A percentile compares a stretch with the other conserved stretches of the same genome.
Conservation (phyloP, 2,113 vertebrate species). For the Fulica atra region DNA sequence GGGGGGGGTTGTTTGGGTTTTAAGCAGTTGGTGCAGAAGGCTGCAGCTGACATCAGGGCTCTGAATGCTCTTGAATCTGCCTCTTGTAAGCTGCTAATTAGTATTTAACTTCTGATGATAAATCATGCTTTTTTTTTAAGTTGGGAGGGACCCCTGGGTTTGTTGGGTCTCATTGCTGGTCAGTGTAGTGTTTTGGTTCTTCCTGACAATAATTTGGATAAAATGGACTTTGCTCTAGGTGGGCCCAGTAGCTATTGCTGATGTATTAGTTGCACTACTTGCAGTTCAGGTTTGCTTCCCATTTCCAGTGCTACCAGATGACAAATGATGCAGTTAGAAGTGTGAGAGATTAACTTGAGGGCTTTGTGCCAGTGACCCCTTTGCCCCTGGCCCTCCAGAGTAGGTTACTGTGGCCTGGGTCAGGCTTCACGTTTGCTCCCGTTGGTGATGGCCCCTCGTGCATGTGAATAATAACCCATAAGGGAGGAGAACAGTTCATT, state of each 20-base stretch:
- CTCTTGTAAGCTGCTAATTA: neutral
- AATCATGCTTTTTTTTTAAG: neutral
- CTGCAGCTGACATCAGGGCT: neutral
- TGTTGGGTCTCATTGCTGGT: neutral
- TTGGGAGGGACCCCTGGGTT: neutral
- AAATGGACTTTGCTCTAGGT: neutral
- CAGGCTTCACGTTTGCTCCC: neutral
- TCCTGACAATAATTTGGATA: neutral
- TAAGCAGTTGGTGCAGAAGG: neutral
- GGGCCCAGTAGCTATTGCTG: neutral
- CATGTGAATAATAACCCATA: neutral
- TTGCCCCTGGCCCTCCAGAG: neutral
- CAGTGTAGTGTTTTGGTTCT: neutral
- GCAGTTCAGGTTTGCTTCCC: neutral
- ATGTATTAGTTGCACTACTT: no score
- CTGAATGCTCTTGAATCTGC: neutral
- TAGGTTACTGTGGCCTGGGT: neutral
- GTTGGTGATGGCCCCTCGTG: neutral
- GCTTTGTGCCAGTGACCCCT: neutral
- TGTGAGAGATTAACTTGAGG: neutral
- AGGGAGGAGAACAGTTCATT: neutral
- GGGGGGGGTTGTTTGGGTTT: neutral
- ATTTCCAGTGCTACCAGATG: neutral
- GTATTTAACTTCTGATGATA: neutral
- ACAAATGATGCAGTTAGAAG: neutral